Percentiles rank a stretch among this genome's conserved stretches.
These are phyloP conservation scores for Meliscaeva auricollis DNA, from an alignment of 2,888 invertebrate species.

Conservation along the genomic window DNA sequence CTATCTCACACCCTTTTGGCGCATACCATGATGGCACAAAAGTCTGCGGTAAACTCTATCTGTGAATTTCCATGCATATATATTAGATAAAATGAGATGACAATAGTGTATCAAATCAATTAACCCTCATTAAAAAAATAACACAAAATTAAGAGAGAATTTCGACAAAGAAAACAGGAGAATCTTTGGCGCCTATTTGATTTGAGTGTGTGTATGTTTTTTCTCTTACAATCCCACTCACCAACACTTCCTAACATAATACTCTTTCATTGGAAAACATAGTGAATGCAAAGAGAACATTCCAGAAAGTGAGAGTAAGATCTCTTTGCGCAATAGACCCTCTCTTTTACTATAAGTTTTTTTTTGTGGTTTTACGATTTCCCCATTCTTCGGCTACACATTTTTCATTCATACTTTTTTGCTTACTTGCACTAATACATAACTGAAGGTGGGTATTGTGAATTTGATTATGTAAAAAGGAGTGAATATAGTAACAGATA, in stretches of 20 bases:
- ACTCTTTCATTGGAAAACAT: slow-evolving; percentile 5
- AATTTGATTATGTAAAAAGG: slow-evolving; percentile 60
- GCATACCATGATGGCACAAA: slow-evolving; percentile 9
- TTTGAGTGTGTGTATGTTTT: slow-evolving; percentile 15
- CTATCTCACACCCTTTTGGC: not conserved
- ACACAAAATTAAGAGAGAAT: not conserved
- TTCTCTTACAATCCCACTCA: slow-evolving; percentile 44
- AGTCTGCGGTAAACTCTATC: slow-evolving; percentile 34
- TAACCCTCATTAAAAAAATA: slow-evolving; percentile 19
- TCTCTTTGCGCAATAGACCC: slow-evolving; percentile 54
- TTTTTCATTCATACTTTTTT: slow-evolving; percentile 76
- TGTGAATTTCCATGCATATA: slow-evolving; percentile 32
- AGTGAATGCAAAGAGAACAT: slow-evolving; percentile 4
- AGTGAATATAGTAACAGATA: slow-evolving; percentile 24
- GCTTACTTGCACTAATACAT: slow-evolving; percentile 41
- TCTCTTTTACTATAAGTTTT: slow-evolving; percentile 25
- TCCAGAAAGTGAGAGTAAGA: slow-evolving; percentile 67
- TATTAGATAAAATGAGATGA: slow-evolving; percentile 41
- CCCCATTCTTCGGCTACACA: slow-evolving; percentile 61
- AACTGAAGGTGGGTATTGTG: not conserved
- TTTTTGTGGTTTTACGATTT: slow-evolving; percentile 45
- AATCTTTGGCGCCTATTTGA: slow-evolving; percentile 63
- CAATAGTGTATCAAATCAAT: slow-evolving; percentile 35
- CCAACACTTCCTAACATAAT: slow-evolving; percentile 1
- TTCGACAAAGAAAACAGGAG: slow-evolving; percentile 26